Evolutionary conservation across 2,113 vertebrate genomes (phyloP).

Genomic region (Anhinga rufa): DNA sequence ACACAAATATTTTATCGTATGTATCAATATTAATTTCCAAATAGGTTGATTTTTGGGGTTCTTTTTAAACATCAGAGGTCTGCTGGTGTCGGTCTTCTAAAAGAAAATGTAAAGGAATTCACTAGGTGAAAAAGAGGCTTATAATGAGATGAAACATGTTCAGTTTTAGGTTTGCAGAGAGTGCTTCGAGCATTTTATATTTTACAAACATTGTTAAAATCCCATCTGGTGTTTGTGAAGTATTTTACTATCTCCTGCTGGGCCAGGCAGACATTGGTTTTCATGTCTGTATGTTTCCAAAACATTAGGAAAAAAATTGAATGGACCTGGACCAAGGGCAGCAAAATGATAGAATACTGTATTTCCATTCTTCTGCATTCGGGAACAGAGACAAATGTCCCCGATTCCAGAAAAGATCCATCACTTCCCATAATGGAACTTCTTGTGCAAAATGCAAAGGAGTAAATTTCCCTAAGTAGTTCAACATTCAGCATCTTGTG

Average conservation of each 20-base stretch:
- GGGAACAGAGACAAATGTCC: conserved; percentile 61
- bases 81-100: background rate
- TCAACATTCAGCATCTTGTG: conserved; percentile 49
- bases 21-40: background rate
- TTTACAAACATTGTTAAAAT: conserved; percentile 70
- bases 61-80: background rate
- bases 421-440: conserved; percentile 56
- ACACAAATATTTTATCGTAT: background rate
- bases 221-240: conserved; percentile 74
- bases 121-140: conserved; percentile 36
- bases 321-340: conserved; percentile 59
- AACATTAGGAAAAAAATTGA: conserved; percentile 65
- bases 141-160: conserved; percentile 52
- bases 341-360: conserved; percentile 53
- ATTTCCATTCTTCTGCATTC: conserved; percentile 60
- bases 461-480: conserved; percentile 59
- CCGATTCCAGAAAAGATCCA: conserved; percentile 49
- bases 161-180: conserved; percentile 55
- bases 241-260: conserved; percentile 76
- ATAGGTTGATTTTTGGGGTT: background rate
- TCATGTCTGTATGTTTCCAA: conserved; percentile 69
- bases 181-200: conserved; percentile 56
- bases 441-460: conserved; percentile 53
- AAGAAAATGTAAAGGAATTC: conserved; percentile 15
- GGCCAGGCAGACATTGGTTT: conserved; percentile 69